phyloP scores from a whole-genome alignment of 2,888 invertebrate species.

The Tineola bisselliella region DNA sequence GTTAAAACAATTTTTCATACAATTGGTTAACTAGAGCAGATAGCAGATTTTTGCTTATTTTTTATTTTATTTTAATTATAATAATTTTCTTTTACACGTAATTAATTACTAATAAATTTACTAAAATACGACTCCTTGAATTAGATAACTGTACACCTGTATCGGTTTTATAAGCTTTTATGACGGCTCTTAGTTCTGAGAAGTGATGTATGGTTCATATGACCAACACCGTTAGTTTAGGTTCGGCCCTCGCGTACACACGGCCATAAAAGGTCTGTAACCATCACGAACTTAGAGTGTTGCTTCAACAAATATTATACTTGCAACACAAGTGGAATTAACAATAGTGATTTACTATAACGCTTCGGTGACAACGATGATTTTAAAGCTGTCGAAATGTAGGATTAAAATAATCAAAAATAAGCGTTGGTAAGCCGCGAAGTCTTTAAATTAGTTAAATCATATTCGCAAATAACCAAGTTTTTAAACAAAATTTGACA shows the following conservation, averaged over 20 bases:
- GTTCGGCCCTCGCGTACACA: not conserved
- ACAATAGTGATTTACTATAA: no score
- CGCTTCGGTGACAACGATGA: no score
- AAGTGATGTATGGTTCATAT: not conserved
- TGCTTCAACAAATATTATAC: conserved; percentile 9
- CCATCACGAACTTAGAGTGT: conserved; percentile 3
- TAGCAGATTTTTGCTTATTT: not conserved
- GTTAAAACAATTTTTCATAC: conserved; percentile 4
- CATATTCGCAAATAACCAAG: no score
- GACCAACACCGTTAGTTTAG: not conserved
- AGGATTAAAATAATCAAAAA: no score
- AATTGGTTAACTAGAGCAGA: not conserved
- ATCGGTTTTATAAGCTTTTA: not conserved
- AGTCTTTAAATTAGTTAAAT: no score
- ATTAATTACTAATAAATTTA: no score
- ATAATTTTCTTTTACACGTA: not conserved
- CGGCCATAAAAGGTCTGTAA: conserved; percentile 7
- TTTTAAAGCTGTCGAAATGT: no score
- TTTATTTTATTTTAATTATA: not conserved
- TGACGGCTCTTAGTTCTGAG: not conserved
- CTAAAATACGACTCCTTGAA: no score
- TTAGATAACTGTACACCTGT: no score
- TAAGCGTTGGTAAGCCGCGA: no score
- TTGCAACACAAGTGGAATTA: no score
- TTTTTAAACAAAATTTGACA: no score